A percentile compares a stretch with the other conserved stretches of the same genome.
Conservation (phyloP, 2,888 invertebrate species). For the Sphecodes monilicornis region DNA sequence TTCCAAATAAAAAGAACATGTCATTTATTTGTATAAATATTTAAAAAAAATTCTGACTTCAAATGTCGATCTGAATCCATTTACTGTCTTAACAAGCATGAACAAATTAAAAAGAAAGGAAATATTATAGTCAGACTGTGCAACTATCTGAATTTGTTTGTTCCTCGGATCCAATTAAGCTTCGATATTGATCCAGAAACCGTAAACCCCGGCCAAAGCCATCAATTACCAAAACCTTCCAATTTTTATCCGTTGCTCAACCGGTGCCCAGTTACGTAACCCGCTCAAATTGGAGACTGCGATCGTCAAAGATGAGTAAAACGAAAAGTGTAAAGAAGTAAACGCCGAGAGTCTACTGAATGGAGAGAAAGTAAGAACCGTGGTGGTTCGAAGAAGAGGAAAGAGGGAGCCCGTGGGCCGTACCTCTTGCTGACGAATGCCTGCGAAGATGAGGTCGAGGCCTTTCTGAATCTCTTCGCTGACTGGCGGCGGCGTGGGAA, state of each 20-base stretch:
- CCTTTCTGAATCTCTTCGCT: slow-evolving; percentile 95
- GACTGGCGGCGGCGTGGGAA: slow-evolving; percentile 93
- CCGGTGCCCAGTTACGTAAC: background rate
- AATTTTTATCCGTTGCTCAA: background rate
- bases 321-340: background rate
- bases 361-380: slow-evolving; percentile 21
- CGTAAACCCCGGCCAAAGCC: background rate
- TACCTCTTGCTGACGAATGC: slow-evolving; percentile 89
- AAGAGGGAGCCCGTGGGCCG: slow-evolving; percentile 10
- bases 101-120: too few relatives aligned
- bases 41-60: too few relatives aligned
- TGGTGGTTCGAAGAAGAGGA: slow-evolving; percentile 23
- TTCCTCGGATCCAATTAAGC: background rate
- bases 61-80: too few relatives aligned
- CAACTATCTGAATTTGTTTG: background rate
- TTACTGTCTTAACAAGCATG: too few relatives aligned
- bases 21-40: too few relatives aligned
- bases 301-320: background rate
- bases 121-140: too few relatives aligned
- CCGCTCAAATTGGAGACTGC: background rate
- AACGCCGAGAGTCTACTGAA: background rate
- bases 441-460: slow-evolving; percentile 93
- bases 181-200: background rate
- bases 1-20: too few relatives aligned
- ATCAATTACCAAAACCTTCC: background rate